Evolutionary conservation across 2,113 vertebrate species (phyloP).

Genomic region (Urocolius indicus): DNA sequence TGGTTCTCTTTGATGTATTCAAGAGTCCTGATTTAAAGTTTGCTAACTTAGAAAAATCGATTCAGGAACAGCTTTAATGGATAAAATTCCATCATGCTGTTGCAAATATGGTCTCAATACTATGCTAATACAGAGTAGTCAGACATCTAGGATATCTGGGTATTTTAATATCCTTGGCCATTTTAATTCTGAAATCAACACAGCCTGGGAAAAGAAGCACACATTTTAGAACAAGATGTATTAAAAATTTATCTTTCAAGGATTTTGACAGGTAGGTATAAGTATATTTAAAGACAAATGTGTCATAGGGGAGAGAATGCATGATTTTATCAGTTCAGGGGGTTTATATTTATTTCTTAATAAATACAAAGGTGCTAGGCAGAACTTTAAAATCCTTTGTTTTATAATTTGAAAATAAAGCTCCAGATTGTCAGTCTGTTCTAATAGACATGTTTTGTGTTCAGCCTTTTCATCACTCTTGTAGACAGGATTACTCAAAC

Average conservation of each 20-base stretch:
- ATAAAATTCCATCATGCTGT: background rate
- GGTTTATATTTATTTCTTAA: background rate
- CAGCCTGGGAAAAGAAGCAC: background rate
- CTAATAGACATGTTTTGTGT: background rate
- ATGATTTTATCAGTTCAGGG: background rate
- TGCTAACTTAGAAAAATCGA: background rate
- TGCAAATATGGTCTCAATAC: background rate
- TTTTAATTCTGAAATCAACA: background rate
- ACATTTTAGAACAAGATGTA: background rate
- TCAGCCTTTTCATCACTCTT: slow-evolving; percentile 53
- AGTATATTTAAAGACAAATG: background rate
- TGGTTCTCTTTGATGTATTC: background rate
- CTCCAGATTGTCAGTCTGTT: background rate
- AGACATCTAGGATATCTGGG: background rate
- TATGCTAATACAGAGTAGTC: background rate
- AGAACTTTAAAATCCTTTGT: background rate
- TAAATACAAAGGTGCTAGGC: background rate
- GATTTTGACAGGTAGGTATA: background rate
- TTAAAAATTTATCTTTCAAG: background rate
- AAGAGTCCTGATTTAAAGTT: background rate
- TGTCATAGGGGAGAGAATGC: background rate
- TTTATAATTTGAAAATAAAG: background rate
- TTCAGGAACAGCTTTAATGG: background rate
- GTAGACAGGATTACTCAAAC: slow-evolving; percentile 43
- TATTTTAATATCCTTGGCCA: background rate